Percentiles rank a stretch among this genome's conserved stretches.
Conservation (phyloP, 2,888 invertebrate species). For the Prosopocoilus inquinatus region DNA sequence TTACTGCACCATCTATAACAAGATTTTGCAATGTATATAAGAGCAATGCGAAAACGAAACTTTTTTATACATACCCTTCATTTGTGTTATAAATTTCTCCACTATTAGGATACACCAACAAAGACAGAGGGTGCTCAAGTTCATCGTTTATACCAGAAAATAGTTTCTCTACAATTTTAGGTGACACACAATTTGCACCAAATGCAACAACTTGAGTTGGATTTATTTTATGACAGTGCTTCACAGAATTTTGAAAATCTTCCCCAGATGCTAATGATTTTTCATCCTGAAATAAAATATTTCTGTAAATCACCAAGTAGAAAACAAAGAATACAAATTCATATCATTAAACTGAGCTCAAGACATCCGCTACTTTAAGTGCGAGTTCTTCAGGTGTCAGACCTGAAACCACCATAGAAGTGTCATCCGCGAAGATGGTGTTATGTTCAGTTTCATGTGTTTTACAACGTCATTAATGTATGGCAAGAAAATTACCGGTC, state of each 20-base stretch:
- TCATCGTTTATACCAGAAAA: constrained; percentile 53
- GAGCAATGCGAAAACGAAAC: background rate
- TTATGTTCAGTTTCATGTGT: no score
- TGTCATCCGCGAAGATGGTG: no score
- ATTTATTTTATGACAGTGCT: constrained; percentile 55
- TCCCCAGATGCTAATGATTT: constrained; percentile 71
- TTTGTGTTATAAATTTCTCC: constrained; percentile 71
- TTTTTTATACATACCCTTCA: constrained; percentile 55
- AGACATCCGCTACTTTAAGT: no score
- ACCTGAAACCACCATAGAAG: no score
- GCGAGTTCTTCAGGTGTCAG: no score
- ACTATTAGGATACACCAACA: constrained; percentile 87
- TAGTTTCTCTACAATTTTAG: constrained; percentile 58
- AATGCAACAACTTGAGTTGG: constrained; percentile 73
- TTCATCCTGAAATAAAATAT: constrained; percentile 51
- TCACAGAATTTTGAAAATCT: constrained; percentile 66
- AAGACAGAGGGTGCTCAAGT: constrained; percentile 55
- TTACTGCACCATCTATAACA: constrained; percentile 62
- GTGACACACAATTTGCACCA: constrained; percentile 82
- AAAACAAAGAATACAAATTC: background rate
- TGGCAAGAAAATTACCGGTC: no score
- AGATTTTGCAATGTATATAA: background rate
- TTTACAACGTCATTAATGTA: no score
- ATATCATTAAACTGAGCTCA: no score
- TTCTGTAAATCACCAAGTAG: background rate